Conservation (phyloP, 2,888 invertebrate genomes). For the Doris montereyensis region DNA sequence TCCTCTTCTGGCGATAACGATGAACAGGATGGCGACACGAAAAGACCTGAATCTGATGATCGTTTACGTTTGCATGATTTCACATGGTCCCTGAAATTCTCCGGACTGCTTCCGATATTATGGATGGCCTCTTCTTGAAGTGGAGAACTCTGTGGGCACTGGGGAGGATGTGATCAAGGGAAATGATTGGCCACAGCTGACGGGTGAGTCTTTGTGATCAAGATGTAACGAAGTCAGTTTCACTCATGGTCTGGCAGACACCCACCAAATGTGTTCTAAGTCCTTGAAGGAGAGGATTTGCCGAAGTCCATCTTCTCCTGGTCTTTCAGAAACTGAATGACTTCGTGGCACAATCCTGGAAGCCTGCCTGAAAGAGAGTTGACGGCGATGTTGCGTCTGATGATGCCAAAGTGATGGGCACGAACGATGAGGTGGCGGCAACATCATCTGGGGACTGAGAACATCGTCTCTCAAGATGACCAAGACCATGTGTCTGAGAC, state of each 20-base stretch:
- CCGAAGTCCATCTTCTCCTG: conserved; percentile 53
- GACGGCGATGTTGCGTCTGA: neutral
- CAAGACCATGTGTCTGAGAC: too few relatives aligned
- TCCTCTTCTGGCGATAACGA: too few relatives aligned
- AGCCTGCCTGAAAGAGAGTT: conserved; percentile 53
- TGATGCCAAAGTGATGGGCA: too few relatives aligned
- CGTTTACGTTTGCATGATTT: too few relatives aligned
- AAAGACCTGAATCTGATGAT: too few relatives aligned
- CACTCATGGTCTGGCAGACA: conserved; percentile 25
- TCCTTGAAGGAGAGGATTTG: conserved; percentile 56
- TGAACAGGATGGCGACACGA: too few relatives aligned
- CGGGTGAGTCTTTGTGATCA: too few relatives aligned
- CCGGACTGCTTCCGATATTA: neutral
- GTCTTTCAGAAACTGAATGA: conserved; percentile 57
- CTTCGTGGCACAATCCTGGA: conserved; percentile 60
- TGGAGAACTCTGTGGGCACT: neutral
- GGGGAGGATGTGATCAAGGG: neutral
- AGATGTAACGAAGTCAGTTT: too few relatives aligned
- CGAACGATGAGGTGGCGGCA: too few relatives aligned
- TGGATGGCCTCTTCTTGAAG: neutral
- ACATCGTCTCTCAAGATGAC: too few relatives aligned
- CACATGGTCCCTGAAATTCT: neutral
- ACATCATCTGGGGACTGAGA: too few relatives aligned
- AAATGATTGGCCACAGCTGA: too few relatives aligned
- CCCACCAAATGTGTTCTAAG: conserved; percentile 51